Evolutionary conservation across 1,140 invertebrate genomes (phyloP), one percentile per base, ranked within the genome.

Genomic region (Zaprionus davidi): DNA sequence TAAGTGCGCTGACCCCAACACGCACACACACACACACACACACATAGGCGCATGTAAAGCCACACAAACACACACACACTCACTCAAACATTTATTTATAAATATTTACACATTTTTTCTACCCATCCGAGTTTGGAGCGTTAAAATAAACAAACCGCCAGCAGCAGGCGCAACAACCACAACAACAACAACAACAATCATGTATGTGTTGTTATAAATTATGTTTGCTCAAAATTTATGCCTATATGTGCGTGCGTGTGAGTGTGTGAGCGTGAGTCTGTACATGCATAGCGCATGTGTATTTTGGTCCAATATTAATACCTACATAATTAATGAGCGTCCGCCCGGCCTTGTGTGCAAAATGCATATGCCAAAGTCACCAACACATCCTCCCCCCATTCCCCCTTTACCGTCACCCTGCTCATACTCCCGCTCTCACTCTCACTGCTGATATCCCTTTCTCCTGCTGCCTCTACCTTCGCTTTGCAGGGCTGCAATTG

Each of bases 161-260:
- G 62, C 84, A 84, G 76, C 70, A 78, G 66, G 49, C 71, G 12
- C 63, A 71, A 60, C 68, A 65, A 57, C 76, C 49, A 22, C 55
- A 56, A 41, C 71, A 71, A 20, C 65, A 80, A 28, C 69, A 72
- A 79, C 76, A 82, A 77, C 79, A 83, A 88, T 73, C 87, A 69
- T 78, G 84, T 88, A 63, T 78, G 80, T 86, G 85, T 81, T 84
- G 85, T 85, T 86, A 85, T 85, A 85, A 85, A 85, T 85, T 85
- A 85, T 85, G 82, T 85, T 85, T 85, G 75, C 75, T 86, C 65
- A 85, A 86, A 85, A 86, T 85, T 85, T 85, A 85, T 86, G 82
- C 78, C 67, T 69, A 71, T 78, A 41, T 64, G 20, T 73, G 26
- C n/a, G 38, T 58, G 63, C n/a, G 24, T 62, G 31, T 38, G 51